phyloP scores from a whole-genome alignment of 2,113 vertebrate genomes.

The Pleuronectes platessa region DNA sequence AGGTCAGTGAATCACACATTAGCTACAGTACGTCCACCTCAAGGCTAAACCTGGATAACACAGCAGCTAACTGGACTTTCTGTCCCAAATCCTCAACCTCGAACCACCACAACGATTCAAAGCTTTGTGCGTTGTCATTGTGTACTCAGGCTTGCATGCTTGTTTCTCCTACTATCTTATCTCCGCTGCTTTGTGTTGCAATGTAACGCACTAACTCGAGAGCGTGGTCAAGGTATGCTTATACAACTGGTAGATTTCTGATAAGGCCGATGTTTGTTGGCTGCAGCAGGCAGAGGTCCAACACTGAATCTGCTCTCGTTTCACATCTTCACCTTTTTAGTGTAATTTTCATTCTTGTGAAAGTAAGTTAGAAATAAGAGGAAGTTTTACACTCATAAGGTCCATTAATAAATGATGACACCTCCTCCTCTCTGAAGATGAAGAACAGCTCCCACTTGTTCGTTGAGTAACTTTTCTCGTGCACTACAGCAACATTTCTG shows the following conservation, averaged over 20 bases:
- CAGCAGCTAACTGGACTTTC: neutral
- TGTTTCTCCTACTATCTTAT: conserved; percentile 71
- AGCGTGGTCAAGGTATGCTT: conserved; percentile 70
- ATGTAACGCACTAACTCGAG: conserved; percentile 58
- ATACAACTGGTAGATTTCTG: conserved; percentile 61
- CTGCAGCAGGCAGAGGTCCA: neutral
- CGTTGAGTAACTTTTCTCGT: neutral
- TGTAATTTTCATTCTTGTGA: neutral
- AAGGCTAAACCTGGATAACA: neutral
- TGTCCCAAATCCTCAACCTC: neutral
- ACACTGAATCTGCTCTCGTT: neutral
- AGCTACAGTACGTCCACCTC: neutral
- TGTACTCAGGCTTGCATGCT: conserved; percentile 29
- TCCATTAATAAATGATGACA: neutral
- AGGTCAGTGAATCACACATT: neutral
- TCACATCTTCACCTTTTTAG: neutral
- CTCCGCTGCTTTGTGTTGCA: conserved; percentile 73
- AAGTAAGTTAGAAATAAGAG: neutral
- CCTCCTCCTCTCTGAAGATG: neutral
- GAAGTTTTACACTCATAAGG: neutral
- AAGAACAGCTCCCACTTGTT: neutral
- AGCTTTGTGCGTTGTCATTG: conserved; percentile 14
- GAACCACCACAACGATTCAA: neutral
- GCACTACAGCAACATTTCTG: conserved; percentile 11
- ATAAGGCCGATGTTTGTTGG: conserved; percentile 55